Base-by-base conservation (phyloP, 2,888 invertebrate genomes). In the Caenorhabditis sp. region DNA sequence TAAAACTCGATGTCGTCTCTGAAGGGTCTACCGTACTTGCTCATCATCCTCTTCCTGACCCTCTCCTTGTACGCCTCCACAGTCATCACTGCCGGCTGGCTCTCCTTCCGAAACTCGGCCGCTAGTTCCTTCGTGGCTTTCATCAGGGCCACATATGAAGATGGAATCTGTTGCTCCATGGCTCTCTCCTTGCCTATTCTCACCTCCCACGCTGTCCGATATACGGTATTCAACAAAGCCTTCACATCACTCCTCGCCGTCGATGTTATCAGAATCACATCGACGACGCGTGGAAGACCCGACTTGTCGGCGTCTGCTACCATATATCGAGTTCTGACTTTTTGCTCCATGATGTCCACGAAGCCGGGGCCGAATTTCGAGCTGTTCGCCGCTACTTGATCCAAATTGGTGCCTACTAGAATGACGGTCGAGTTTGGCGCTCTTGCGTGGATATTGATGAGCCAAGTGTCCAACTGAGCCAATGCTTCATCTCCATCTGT, bases 371-470 rank as follows among this genome's bases (percentile, higher is more conserved):
- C 94, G 87, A 94, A 94, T 22, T 91, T 90, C 68, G 93, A 93
- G 88, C 95, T 95, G 72, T 90, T 89, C 26, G 86, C 82, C n/a
- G 81, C 58, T 10, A 93, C 89, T 69, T 92, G 91, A 93, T 99
- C 99, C 90, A 96, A 96, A 93, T 98, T 97, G 0, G 98, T 98
- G 0, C 97, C 98, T 12, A 98, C 96, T 92, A 98, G 96, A 61
- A 98, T 95, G 4, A 97, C 97, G 0, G 97, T 97, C 0, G 98
- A 96, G 91, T 97, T 97, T 0, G 98, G 98, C 0, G 98, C 98
- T 89, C 98, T 94, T 0, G 96, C 96, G 94, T 96, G 96, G 89
- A 97, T 96, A 90, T 96, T 96, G n/a, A 96, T 95, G 51, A 99
- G 94, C 98, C 98, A 99, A 90, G 96, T 95, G 54, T 96, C 94